These are phyloP conservation scores for Trichonephila clavipes DNA, from an alignment of 1,140 invertebrate species.

Conservation along the genomic window DNA sequence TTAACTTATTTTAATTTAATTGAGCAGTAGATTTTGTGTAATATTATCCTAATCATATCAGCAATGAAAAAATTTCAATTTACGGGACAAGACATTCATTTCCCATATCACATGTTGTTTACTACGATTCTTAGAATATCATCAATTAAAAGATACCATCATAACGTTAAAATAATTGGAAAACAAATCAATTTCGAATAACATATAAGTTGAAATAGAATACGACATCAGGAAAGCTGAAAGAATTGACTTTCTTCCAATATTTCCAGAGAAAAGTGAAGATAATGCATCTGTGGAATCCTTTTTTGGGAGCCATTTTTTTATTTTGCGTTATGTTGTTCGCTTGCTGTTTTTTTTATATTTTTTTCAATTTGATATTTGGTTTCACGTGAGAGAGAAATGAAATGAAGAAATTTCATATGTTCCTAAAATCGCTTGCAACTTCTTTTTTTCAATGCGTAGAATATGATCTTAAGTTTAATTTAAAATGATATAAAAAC, in stretches of 20 bases:
- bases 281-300: background rate
- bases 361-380: conserved; percentile 18
- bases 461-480: background rate
- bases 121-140: background rate
- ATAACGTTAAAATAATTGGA: background rate
- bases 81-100: background rate
- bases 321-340: background rate
- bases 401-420: conserved; percentile 28
- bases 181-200: conserved; percentile 28
- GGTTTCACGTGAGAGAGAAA: background rate
- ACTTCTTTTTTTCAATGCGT: background rate
- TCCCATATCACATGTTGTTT: background rate
- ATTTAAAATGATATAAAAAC: conserved; percentile 4
- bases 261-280: background rate
- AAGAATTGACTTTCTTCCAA: background rate
- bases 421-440: background rate
- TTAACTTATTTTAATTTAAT: too few species aligned
- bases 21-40: background rate
- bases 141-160: too few species aligned
- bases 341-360: background rate
- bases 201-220: background rate
- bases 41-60: background rate
- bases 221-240: background rate
- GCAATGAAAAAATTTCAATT: background rate
- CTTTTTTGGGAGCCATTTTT: background rate